Conservation (phyloP, 1,140 invertebrate genomes). For the Chironomus striatipennis region DNA sequence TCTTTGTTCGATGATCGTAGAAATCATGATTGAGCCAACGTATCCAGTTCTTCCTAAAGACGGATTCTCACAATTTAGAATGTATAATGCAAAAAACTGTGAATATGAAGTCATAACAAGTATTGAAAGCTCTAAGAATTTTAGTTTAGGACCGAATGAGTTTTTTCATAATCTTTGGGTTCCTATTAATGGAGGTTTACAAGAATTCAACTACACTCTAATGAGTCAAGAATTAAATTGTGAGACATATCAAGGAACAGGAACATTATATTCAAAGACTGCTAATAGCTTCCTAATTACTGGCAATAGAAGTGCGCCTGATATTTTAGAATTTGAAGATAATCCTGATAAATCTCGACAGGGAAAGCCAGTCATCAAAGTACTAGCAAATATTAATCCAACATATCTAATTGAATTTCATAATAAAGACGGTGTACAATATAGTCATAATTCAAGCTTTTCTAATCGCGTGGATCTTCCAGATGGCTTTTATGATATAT, state of each 20-base stretch:
- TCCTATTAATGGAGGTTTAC: conserved; percentile 19
- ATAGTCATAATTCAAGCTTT: not conserved
- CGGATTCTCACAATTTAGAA: conserved; percentile 50
- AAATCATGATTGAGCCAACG: conserved; percentile 56
- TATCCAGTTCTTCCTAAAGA: conserved; percentile 49
- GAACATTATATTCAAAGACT: conserved; percentile 34
- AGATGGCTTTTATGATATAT: conserved; percentile 1
- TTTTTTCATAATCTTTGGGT: conserved; percentile 33
- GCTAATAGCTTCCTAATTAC: conserved; percentile 36
- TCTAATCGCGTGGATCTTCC: not conserved
- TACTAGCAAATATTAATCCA: not conserved
- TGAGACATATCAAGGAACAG: conserved; percentile 30
- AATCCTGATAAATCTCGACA: conserved; percentile 40
- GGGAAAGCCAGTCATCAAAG: conserved; percentile 37
- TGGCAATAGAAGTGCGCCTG: conserved; percentile 27
- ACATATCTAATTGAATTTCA: not conserved
- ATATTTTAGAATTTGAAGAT: conserved; percentile 34
- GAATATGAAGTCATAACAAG: conserved; percentile 28
- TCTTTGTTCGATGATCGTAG: conserved; percentile 55
- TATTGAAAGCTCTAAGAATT: conserved; percentile 29
- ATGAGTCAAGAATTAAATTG: conserved; percentile 30
- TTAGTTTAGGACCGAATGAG: conserved; percentile 34
- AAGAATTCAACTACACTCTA: conserved; percentile 31
- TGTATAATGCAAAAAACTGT: conserved; percentile 52
- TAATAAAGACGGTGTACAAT: not conserved